phyloP scores from a whole-genome alignment of 1,140 invertebrate genomes.

The Temnothorax nylanderi region DNA sequence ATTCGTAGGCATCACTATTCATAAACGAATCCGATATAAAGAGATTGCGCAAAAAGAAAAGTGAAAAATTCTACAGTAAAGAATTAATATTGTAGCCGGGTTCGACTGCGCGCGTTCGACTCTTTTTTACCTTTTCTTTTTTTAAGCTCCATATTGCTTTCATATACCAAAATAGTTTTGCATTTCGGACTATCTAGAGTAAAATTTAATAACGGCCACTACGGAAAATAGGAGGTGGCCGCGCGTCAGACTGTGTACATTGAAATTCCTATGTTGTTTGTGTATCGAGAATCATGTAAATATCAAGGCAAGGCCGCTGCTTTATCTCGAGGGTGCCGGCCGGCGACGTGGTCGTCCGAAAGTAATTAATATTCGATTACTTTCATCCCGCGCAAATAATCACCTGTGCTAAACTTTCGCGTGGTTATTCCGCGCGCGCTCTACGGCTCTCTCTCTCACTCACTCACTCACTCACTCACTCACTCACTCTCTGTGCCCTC shows the following conservation, averaged over 20 bases:
- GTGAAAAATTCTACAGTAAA: conserved; percentile 33
- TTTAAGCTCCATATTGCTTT: conserved; percentile 44
- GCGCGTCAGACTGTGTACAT: conserved; percentile 46
- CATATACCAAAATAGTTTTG: conserved; percentile 46
- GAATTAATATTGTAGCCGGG: conserved; percentile 52
- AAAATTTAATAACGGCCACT: conserved; percentile 58
- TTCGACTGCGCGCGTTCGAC: conserved; percentile 18
- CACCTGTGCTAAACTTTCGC: conserved; percentile 29
- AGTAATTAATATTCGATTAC: conserved; percentile 46
- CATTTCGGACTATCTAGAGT: conserved; percentile 50
- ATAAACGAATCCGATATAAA: conserved; percentile 50
- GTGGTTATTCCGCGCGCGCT: neutral
- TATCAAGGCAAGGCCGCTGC: conserved; percentile 33
- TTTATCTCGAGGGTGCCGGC: conserved; percentile 19
- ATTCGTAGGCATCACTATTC: conserved; percentile 41
- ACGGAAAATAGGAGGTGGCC: conserved; percentile 44
- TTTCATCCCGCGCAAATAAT: conserved; percentile 44
- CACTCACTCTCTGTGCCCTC: neutral
- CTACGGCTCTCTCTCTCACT: neutral
- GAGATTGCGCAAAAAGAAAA: conserved; percentile 8
- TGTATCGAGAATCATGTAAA: conserved; percentile 54
- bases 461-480: neutral
- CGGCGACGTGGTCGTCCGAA: neutral
- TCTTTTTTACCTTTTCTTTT: conserved; percentile 5
- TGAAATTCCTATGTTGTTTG: conserved; percentile 55